Conservation (phyloP, 2,113 vertebrate species). For the Marmota flaviventris region DNA sequence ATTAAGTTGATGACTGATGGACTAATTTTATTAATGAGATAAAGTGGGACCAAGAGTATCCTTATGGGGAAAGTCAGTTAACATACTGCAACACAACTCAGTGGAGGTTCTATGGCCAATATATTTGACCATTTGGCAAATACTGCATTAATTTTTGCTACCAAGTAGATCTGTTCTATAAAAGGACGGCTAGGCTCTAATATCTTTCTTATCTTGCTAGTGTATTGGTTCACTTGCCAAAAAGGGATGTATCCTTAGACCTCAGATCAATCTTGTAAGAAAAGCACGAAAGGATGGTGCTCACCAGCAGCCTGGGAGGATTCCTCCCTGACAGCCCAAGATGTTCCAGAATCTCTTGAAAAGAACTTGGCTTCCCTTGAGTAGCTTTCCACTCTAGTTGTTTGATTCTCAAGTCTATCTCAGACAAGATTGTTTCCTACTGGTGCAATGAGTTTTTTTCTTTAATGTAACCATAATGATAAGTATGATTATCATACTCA, state of each 20-base stretch:
- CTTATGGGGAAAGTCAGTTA: neutral
- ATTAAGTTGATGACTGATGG: neutral
- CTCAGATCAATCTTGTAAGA: neutral
- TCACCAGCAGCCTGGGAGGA: neutral
- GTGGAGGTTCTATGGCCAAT: neutral
- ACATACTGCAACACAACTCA: neutral
- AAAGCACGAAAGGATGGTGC: neutral
- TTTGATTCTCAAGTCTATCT: neutral
- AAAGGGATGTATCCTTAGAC: neutral
- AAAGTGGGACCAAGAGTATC: neutral
- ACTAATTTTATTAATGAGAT: neutral
- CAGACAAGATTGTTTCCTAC: neutral
- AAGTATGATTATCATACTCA: neutral
- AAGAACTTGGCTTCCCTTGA: neutral
- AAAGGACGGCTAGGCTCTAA: neutral
- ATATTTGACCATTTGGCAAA: neutral
- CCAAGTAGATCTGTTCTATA: neutral
- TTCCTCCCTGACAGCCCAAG: neutral
- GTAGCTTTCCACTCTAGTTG: neutral
- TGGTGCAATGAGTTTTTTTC: neutral
- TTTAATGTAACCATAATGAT: neutral
- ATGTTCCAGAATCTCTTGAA: neutral
- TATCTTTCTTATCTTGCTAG: neutral
- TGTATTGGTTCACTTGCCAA: neutral
- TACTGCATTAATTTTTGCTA: neutral